Evolutionary conservation across 2,888 invertebrate species (phyloP), one percentile per base, ranked within the genome.

Genomic region (Ephialtes manifestator): DNA sequence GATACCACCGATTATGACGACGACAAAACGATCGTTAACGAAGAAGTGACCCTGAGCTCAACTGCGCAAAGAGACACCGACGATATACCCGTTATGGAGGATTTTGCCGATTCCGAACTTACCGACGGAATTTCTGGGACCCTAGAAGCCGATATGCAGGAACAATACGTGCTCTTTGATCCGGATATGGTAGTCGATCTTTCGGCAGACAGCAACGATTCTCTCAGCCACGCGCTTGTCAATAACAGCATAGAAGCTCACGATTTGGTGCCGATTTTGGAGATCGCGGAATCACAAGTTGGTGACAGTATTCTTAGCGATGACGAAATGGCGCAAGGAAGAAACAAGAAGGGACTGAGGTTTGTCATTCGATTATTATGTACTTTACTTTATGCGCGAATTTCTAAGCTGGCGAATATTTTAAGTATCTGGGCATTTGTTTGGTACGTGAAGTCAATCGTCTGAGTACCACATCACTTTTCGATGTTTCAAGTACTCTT

Each of bases 101-200:
- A 95, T 35, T 95, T 95, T 83, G 95, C 95, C 0, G 95, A 95
- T 81, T 94, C 94, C 0, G 95, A 95, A 88, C 90, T 95, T 18
- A 94, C 93, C 0, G 96, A 96, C 60, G 96, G 95, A 2, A 95
- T 96, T 35, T 95, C 96, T 0, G 96, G 96, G 74, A 95, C 96
- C 0, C 93, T 96, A 28, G 96, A 96, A 67, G 94, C 95, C 0
- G 95, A 95, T 85, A 95, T 95, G 87, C 94, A 95, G 5, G 96
- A 96, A 86, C 96, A 96, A 86, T 96, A 96, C 89, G 95, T 96
- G 10, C 90, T 96, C 0, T 96, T 96, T 89, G 95, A 96, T 1
- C 95, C 96, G 0, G 96, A 96, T 68, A 95, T 95, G 91, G 95
- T 96, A 0, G 95, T 95, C 0, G 96, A 96, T 88, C 95, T 96